Evolutionary conservation across 2,113 vertebrate genomes (phyloP), one percentile per base, ranked within the genome.

Genomic region (Cryptoleucopteryx plumbea): DNA sequence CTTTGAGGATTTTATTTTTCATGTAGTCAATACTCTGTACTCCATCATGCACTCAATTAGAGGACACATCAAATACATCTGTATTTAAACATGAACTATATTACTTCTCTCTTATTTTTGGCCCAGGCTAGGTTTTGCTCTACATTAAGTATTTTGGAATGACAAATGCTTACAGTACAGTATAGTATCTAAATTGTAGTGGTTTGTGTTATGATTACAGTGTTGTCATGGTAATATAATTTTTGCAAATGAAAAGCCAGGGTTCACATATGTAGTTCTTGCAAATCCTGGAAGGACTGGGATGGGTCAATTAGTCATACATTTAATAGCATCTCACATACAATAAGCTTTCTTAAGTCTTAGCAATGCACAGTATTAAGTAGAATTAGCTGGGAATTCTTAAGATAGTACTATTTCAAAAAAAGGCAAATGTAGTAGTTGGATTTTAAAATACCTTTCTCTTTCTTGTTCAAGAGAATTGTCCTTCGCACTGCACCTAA

Each of bases 1-100:
- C 78, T 96, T 92, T 94, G 85, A 94, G 93, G 82, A 96, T 92
- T 96, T 96, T 89, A 84, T 68, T 90, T 93, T 88, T 96, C 74
- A 22, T 95, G 82, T 66, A 93, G 84, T 85, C 74, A 68, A 86
- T 94, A 52, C 38, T 94, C 66, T 43, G 12, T 83, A 38, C 26
- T 93, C 36, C 65, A n/a, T 88, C 86, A 40, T 82, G 70, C 65
- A 56, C 47, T 92, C 43, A 79, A 79, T 94, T 90, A 87, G 22
- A 88, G 59, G 66, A 90, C 62, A 94, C 0, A 5, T 91, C 89
- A 91, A 75, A 92, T 90, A 70, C 79, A 88, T 95, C 78, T 95
- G 72, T 86, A 81, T 93, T 94, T 93, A 85, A 96, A 82, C 32
- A 82, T 3, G 10, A 92, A 59, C 59, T 88, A 40, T 73, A 75